Conservation (phyloP, 2,113 vertebrate genomes). For the Xenopus tropicalis region DNA sequence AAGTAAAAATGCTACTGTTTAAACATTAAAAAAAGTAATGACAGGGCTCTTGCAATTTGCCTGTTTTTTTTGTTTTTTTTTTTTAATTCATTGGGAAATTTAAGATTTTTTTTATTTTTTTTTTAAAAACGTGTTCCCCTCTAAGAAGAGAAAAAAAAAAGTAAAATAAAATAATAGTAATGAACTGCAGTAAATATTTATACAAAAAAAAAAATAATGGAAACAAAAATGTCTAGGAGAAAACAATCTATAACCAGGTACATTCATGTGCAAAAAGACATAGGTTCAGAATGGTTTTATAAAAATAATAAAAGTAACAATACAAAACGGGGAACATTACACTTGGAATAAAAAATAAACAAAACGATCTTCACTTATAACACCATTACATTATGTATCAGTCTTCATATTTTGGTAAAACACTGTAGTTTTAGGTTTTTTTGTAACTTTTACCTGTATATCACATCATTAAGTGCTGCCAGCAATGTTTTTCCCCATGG, state of each 20-base stretch:
- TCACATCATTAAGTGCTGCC: not conserved
- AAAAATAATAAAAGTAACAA: conserved; percentile 38
- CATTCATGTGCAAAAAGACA: conserved; percentile 55
- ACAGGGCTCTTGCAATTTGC: conserved; percentile 36
- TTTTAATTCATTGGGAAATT: conserved; percentile 13
- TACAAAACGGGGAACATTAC: conserved; percentile 39
- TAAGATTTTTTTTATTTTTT: conserved; percentile 45
- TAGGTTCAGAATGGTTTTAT: conserved; percentile 28
- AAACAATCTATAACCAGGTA: conserved; percentile 59
- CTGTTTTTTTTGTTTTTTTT: conserved; percentile 1
- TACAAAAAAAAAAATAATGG: conserved; percentile 54
- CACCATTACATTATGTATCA: conserved; percentile 19
- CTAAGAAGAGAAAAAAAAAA: conserved; percentile 22
- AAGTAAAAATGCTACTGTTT: conserved; percentile 68
- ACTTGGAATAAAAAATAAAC: conserved; percentile 25
- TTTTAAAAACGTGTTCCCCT: conserved; percentile 35
- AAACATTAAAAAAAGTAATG: conserved; percentile 50
- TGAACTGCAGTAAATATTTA: conserved; percentile 54
- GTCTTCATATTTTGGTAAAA: conserved; percentile 36
- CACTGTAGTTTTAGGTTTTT: not conserved
- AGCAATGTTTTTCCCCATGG: not conserved
- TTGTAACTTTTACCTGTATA: not conserved
- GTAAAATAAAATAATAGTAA: conserved; percentile 46
- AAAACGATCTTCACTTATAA: conserved; percentile 28
- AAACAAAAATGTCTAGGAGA: conserved; percentile 52